Evolutionary conservation across 2,113 vertebrate genomes (phyloP), one percentile per base, ranked within the genome.

Genomic region (Pterocles orientalis): DNA sequence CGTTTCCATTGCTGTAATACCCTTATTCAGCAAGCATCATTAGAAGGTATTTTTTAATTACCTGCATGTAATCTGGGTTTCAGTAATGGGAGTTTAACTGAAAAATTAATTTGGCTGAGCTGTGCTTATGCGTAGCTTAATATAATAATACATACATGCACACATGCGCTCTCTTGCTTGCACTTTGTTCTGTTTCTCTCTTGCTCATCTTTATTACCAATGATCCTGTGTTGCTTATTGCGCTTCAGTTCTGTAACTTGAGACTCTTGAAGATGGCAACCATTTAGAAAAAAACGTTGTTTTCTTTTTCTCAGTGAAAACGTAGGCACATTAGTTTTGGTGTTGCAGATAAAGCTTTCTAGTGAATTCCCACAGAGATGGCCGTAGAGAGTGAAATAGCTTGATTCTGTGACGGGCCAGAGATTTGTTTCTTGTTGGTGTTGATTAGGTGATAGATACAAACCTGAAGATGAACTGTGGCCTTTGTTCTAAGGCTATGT

Each of bases 21-120:
- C 3, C n/a, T 95, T 60, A 60, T 28, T 78, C 54, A 4, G 39
- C 0, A 1, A 84, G 47, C 69, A 54, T 47, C 62, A 21, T 80
- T 89, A 69, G 28, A 70, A 86, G 39, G 23, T 62, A 9, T 77
- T 66, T 84, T 95, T 91, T 34, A 71, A 95, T 96, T 85, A 93
- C 81, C 48, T 71, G 57, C 48, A n/a, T 21, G 8, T 58, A 66
- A 53, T 94, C 53, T 65, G n/a, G 79, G 28, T 90, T 93, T 93
- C 45, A 78, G 58, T 50, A 75, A 56, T 56, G 69, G 28, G 60
- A 75, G 25, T 85, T 86, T 39, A 89, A 93, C 51, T 79, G 64
- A 78, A 72, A 90, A 87, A 66, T 89, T 54, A 66, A 92, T 94
- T 95, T 95, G 45, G 43, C 60, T 48, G 85, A 86, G 28, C 26